Evolutionary conservation across 2,888 invertebrate species (phyloP).

Genomic region (Perizoma affinitatum): DNA sequence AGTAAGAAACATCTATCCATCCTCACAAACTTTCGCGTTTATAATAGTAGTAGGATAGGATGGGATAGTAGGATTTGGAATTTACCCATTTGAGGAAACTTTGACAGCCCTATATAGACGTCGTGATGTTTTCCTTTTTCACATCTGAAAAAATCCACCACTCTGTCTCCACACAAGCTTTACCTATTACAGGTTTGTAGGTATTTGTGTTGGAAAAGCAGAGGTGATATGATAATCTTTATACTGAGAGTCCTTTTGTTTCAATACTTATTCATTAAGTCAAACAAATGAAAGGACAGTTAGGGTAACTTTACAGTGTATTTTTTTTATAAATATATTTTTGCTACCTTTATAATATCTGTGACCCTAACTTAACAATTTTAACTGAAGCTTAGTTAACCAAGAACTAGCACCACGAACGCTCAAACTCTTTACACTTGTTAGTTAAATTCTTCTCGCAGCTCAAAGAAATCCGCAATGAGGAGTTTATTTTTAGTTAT

Average conservation of each 20-base stretch:
- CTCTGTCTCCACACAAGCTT: slow-evolving; percentile 25
- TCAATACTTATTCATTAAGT: not conserved
- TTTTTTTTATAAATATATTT: too few species aligned
- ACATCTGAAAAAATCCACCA: slow-evolving; percentile 17
- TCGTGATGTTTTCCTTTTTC: slow-evolving; percentile 14
- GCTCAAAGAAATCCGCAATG: slow-evolving; percentile 71
- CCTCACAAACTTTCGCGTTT: too few species aligned
- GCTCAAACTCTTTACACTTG: slow-evolving; percentile 24
- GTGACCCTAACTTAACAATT: too few species aligned
- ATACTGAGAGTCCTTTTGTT: not conserved
- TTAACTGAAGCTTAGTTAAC: too few species aligned
- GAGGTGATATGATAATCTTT: not conserved
- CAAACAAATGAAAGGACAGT: too few species aligned
- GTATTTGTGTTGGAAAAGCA: not conserved
- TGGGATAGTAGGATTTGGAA: too few species aligned
- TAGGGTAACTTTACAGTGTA: too few species aligned
- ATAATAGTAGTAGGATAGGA: too few species aligned
- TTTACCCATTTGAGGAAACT: not conserved
- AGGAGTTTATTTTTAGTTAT: slow-evolving; percentile 69
- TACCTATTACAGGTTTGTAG: slow-evolving; percentile 20
- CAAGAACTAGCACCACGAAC: too few species aligned
- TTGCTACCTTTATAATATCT: too few species aligned
- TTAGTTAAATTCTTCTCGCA: slow-evolving; percentile 81
- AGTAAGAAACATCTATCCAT: too few species aligned
- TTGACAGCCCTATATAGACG: slow-evolving; percentile 12